Evolutionary conservation across 2,113 vertebrate species (phyloP).

Genomic region (Cyanocitta stelleri): DNA sequence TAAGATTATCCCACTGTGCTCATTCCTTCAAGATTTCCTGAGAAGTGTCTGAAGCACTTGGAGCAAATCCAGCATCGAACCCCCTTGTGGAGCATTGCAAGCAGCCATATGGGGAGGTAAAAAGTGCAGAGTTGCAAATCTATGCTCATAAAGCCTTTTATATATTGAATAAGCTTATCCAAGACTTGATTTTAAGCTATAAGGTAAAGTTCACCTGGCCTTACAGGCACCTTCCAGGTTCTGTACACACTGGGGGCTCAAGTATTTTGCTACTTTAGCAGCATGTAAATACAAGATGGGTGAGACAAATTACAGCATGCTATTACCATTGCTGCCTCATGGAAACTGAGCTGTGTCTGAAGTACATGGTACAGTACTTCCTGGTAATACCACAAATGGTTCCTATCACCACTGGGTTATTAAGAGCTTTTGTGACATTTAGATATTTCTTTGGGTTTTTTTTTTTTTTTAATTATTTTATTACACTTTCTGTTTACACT

Average conservation of each 20-base stretch:
- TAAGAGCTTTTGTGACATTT: background rate
- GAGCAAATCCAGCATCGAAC: background rate
- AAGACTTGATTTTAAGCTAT: background rate
- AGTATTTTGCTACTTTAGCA: background rate
- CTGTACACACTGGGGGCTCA: background rate
- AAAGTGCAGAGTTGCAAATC: background rate
- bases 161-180: background rate
- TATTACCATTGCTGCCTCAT: background rate
- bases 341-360: background rate
- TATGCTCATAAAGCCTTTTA: background rate
- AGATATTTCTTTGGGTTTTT: background rate
- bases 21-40: background rate
- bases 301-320: background rate
- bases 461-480: background rate
- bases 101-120: background rate
- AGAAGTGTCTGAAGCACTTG: background rate
- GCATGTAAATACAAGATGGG: background rate
- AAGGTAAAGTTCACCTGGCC: background rate
- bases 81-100: background rate
- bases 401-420: background rate
- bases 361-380: background rate
- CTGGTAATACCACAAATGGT: background rate
- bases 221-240: background rate
- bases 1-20: background rate
- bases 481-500: constrained; percentile 7